Percentiles rank a stretch among this genome's conserved stretches.
Evolutionary conservation across 2,888 invertebrate species (phyloP).

Genomic region (Graphium colonna): DNA sequence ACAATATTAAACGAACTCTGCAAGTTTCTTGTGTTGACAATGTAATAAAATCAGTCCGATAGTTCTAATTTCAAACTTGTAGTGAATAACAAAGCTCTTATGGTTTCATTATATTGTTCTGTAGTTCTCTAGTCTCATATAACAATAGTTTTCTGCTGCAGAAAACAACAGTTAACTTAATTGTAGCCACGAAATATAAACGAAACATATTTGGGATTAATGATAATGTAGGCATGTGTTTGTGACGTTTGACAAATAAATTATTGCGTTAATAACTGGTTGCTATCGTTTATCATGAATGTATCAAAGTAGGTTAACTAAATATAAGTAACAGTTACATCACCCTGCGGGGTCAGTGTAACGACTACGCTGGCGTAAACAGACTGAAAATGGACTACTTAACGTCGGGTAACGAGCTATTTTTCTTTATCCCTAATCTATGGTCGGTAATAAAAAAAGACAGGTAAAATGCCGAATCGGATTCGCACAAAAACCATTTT

Average conservation of each 20-base stretch:
- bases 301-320: conserved; percentile 20
- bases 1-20: too few species aligned
- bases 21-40: too few species aligned
- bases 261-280: conserved; percentile 7
- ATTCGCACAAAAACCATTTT: too few species aligned
- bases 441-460: too few species aligned
- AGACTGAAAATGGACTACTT: background rate
- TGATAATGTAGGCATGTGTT: background rate
- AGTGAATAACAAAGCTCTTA: background rate
- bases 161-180: too few species aligned
- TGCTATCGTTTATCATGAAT: conserved; percentile 7
- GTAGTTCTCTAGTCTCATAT: too few species aligned
- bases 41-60: background rate
- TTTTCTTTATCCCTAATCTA: background rate
- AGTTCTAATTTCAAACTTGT: background rate
- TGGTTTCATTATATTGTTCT: background rate
- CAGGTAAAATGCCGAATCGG: too few species aligned
- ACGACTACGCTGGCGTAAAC: background rate
- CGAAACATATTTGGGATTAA: background rate
- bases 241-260: background rate
- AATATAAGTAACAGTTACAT: conserved; percentile 11
- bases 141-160: too few species aligned
- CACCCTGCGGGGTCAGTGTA: conserved; percentile 1
- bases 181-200: background rate
- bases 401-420: background rate